Base-by-base conservation (phyloP, 2,113 vertebrate species). In the Nothobranchius furzeri region DNA sequence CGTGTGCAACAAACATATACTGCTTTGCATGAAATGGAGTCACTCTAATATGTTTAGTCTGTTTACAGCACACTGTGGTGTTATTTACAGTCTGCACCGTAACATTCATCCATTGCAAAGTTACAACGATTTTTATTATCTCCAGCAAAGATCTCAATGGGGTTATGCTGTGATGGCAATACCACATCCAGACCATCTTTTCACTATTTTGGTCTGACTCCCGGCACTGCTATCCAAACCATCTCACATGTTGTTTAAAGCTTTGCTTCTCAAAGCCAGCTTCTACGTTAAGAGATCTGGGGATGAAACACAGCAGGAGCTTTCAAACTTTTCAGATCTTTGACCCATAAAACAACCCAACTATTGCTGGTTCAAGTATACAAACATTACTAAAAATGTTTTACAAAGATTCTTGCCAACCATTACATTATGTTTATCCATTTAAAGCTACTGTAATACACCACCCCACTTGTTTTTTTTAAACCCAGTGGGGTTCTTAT, bases 1-100 rank as follows among this genome's bases (percentile, higher is more conserved):
- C 20, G 53, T 15, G n/a, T 60, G 55, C 52, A 57, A 47, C 70
- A 77, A 59, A 64, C 54, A 45, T 9, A 9, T 9, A 7, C 37
- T 40, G 37, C 37, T 40, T 7, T 9, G 37, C 53, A 45, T 12
- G 43, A 12, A 17, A 50, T 12, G 10, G 11, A 13, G 17, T 11
- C 5, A 12, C 37, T 12, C 37, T 43, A 36, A 43, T 43, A 36
- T 11, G 42, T n/a, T 24, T 3, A 12, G 14, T 49, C n/a, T 40
- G 36, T 40, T 58, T 43, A 43, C 37, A 43, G 6, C 9, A 20
- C 11, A 9, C n/a, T 8, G 10, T 3, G 17, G 40, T n/a, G 11
- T 40, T 5, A 36, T 57, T 17, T 57, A 40, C 48, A 50, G 10
- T 9, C 2, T 20, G n/a, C n/a, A 17, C 11, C 9, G 17, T 30